Base-by-base conservation (phyloP, 2,888 invertebrate genomes). In the Dicranocentrus wangi region DNA sequence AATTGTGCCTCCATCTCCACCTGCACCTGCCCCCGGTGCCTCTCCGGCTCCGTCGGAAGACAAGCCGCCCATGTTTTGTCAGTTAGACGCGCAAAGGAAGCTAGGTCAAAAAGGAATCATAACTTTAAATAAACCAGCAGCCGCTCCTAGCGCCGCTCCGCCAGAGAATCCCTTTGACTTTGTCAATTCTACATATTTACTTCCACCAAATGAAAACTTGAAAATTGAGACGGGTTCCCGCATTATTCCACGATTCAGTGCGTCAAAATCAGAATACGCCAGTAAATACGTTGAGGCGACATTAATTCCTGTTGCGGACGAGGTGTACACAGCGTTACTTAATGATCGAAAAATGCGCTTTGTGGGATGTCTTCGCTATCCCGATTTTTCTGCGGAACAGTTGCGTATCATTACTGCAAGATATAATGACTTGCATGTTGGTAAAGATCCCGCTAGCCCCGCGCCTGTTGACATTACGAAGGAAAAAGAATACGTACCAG, bases 41-140 rank as follows among this genome's bases (percentile, higher is more conserved):
- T 51, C 51, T 5, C 10, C n/a, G 13, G 51, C 7, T 3, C 10
- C 7, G 51, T 51, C 7, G n/a, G n/a, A n/a, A n/a, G 53, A 63
- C 19, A 28, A 2, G 8, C 42, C 79, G 3, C 58, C 72, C 7
- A 60, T 72, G n/a, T 80, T 80, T 39, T 80, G 80, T 27, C 72
- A 80, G n/a, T 32, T 80, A 13, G 80, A 80, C 23, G 65, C 66
- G 1, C 72, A 80, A 21, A 8, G 72, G 17, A 72, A 80, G n/a
- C 27, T 80, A 2, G 80, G 80, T 2, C 80, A 80, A 15, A 63
- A 23, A 10, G 66, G 63, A 0, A 19, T 72, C 0, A 68, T 80
- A 61, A 58, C 1, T 39, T 39, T 32, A 27, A 28, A 27, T 17
- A 13, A 80, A n/a, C n/a, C n/a, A n/a, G 8, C n/a, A n/a, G 39